phyloP scores from a whole-genome alignment of 2,797 vertebrate genomes.

The Oophaga sylvatica region DNA sequence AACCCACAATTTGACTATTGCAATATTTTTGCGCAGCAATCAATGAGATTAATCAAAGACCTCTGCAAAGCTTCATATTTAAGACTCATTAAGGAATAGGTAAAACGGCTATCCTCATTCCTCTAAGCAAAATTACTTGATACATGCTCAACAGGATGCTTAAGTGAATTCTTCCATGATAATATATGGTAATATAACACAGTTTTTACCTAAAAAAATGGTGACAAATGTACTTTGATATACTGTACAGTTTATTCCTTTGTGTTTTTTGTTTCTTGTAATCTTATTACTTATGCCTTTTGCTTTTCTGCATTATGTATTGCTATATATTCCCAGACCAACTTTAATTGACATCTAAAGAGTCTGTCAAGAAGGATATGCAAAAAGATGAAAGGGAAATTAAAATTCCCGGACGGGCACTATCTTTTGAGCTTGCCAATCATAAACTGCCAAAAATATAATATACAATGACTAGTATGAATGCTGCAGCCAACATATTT shows the following conservation, averaged over 20 bases:
- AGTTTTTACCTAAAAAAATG: neutral
- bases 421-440: constrained; percentile 4
- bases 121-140: neutral
- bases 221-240: neutral
- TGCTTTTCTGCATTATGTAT: neutral
- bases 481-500: neutral
- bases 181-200: neutral
- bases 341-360: constrained; percentile 19
- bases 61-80: neutral
- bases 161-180: neutral
- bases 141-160: neutral
- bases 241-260: neutral
- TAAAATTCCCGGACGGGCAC: constrained; percentile 6
- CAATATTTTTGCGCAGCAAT: no score
- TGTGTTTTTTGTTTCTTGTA: neutral
- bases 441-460: constrained; percentile 15
- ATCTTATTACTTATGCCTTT: neutral
- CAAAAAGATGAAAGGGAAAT: neutral
- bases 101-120: neutral
- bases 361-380: constrained; percentile 16
- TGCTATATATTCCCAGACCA: neutral
- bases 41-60: no score
- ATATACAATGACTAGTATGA: neutral
- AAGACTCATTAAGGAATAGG: neutral
- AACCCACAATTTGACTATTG: no score